Base-by-base conservation (phyloP, 2,888 invertebrate species). In the Epirrita christyi region DNA sequence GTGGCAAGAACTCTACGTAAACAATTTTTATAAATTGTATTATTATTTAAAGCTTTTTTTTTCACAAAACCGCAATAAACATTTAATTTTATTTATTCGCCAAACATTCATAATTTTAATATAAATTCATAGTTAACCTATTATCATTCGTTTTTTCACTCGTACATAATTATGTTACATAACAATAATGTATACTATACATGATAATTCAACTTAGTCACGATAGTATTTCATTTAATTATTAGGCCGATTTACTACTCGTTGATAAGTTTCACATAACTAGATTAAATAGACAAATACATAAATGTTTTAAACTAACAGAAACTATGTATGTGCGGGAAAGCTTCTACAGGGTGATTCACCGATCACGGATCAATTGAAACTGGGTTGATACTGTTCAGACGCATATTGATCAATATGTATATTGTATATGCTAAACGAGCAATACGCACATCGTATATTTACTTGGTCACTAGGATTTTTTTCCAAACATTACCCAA, bases 191-290 rank as follows among this genome's bases (percentile, higher is more conserved):
- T 32, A 32, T 32, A 9, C 9, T n/a, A n/a, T n/a, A 32, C 32
- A 32, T 32, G 1, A 7, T 32, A 32, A 32, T 32, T n/a, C n/a
- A 48, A 49, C 48, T 50, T 40, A 46, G 13, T 49, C 32, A 43
- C 64, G 64, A 74, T 76, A 74, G 71, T 72, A 68, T 63, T 73
- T 73, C 70, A 71, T 67, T 80, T 86, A 90, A 83, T 63, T 86
- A 88, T 90, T 91, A 91, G 92, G 92, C 91, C 91, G 92, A 88
- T 90, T 69, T 72, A 88, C 91, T 90, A 91, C 92, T 91, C 92
- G 91, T 85, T 90, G 90, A 78, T 80, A 82, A 75, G 67, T 75
- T 73, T 63, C 63, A 54, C 51, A 55, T 59, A 59, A 60, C 56
- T 60, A 72, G 47, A 63, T 47, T 38, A 43, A n/a, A 7, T 44